Evolutionary conservation across 1,140 invertebrate species (phyloP), one percentile per base, ranked within the genome.

Genomic region (Hesperophylax magnus): DNA sequence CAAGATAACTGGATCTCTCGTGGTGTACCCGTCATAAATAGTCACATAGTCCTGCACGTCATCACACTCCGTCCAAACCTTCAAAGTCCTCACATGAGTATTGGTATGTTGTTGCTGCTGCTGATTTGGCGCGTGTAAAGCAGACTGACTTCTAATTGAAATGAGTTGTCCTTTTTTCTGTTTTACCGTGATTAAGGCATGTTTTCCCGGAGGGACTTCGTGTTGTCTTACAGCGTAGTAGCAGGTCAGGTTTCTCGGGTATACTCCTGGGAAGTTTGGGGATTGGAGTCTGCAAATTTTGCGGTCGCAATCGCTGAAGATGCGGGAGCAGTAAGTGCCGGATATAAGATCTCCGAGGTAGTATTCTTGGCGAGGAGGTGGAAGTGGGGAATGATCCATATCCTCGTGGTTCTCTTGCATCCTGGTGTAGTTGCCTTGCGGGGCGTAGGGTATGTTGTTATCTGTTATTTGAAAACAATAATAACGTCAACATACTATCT

Each of bases 191-290:
- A 97, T 96, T 82, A 97, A 90, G 5, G 95, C 95, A 87, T 96
- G 95, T 88, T 96, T 96, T 79, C 95, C 95, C 81, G 93, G 91
- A 56, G 95, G 95, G 82, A 95, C 93, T 86, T 94, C 94, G 87
- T 95, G 95, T 87, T 95, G 94, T 78, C 94, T 88, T 31, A 97
- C 95, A 53, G 95, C 96, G 85, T 96, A 97, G 88, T 96, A 97
- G 86, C 96, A 97, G 54, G 96, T 96, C 85, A 97, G 92, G 88
- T 97, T 97, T 54, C 96, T 92, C 0, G 96, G 96, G 88, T 97
- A 97, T 53, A 97, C 92, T 61, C 96, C 96, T 9, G 96, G 96
- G 88, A 96, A 97, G 90, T 97, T 97, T 22, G 97, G 96, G 53
- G 96, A 97, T 87, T 97, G 96, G 77, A 97, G 92, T 81, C 95